Conservation (phyloP, 1,140 invertebrate genomes). For the Papilio helenus region DNA sequence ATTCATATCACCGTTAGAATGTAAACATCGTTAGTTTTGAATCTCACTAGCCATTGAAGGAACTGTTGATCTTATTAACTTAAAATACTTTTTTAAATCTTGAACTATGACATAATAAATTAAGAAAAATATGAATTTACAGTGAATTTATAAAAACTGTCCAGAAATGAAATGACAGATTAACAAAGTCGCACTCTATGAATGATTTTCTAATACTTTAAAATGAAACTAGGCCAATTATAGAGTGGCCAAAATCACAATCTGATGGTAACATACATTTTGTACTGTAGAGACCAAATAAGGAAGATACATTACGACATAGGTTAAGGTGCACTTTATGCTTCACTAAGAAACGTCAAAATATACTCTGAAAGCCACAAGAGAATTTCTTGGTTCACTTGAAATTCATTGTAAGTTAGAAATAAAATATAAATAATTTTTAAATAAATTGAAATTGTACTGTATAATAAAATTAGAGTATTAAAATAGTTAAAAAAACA, state of each 20-base stretch:
- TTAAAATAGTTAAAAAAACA: too few species aligned
- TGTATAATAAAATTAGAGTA: too few species aligned
- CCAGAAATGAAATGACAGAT: background rate
- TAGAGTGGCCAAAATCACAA: background rate
- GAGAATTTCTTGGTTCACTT: background rate
- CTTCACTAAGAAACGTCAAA: background rate
- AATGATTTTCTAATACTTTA: background rate
- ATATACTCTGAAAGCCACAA: background rate
- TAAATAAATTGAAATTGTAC: background rate
- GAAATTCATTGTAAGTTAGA: background rate
- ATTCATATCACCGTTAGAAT: background rate
- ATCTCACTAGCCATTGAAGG: background rate
- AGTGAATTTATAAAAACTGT: too few species aligned
- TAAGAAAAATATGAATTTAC: too few species aligned
- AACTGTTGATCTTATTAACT: too few species aligned
- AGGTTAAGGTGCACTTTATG: slow-evolving; percentile 8
- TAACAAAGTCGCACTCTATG: background rate
- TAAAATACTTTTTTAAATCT: too few species aligned
- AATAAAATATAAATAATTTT: background rate
- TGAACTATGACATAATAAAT: too few species aligned
- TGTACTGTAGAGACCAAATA: slow-evolving; percentile 18
- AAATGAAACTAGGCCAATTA: background rate
- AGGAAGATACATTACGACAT: slow-evolving; percentile 5
- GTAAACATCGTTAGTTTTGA: background rate
- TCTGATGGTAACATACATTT: background rate